phyloP scores from a whole-genome alignment of 1,140 invertebrate genomes.

The Sitophilus oryzae region DNA sequence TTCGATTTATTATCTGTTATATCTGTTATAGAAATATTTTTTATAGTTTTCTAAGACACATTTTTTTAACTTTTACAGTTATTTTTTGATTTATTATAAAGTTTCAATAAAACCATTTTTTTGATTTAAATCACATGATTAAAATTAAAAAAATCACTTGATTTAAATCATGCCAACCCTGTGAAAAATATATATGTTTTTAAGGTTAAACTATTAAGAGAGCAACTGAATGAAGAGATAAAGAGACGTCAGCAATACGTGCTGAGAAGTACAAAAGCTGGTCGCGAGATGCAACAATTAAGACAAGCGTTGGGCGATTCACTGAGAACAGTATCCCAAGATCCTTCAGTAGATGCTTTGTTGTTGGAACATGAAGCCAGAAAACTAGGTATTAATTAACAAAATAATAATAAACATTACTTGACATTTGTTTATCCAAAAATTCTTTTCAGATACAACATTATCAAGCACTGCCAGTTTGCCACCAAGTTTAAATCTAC shows the following conservation, averaged over 20 bases:
- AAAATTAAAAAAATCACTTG: too few relatives aligned
- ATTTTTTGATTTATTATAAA: too few relatives aligned
- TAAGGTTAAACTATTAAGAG: slow-evolving; percentile 65
- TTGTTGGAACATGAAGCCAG: slow-evolving; percentile 80
- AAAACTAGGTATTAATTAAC: slow-evolving; percentile 50
- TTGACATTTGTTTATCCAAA: background rate
- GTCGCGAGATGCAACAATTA: slow-evolving; percentile 78
- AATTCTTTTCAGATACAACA: slow-evolving; percentile 51
- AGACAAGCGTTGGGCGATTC: slow-evolving; percentile 78
- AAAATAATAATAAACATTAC: background rate
- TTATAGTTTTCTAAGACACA: too few relatives aligned
- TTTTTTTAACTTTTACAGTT: too few relatives aligned
- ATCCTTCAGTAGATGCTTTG: slow-evolving; percentile 72
- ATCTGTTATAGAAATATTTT: too few relatives aligned
- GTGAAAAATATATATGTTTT: too few relatives aligned
- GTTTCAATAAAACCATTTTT: too few relatives aligned
- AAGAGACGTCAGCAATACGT: slow-evolving; percentile 81
- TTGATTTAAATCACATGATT: too few relatives aligned
- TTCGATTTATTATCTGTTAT: too few relatives aligned
- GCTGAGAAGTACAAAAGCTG: slow-evolving; percentile 70
- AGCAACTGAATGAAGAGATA: slow-evolving; percentile 80
- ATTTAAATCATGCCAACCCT: too few relatives aligned
- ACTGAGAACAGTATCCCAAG: slow-evolving; percentile 72
- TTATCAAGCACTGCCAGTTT: slow-evolving; percentile 54
- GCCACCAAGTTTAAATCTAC: slow-evolving; percentile 48